Base-by-base conservation (phyloP, 2,113 vertebrate genomes). In the Pelvicachromis taeniatus region DNA sequence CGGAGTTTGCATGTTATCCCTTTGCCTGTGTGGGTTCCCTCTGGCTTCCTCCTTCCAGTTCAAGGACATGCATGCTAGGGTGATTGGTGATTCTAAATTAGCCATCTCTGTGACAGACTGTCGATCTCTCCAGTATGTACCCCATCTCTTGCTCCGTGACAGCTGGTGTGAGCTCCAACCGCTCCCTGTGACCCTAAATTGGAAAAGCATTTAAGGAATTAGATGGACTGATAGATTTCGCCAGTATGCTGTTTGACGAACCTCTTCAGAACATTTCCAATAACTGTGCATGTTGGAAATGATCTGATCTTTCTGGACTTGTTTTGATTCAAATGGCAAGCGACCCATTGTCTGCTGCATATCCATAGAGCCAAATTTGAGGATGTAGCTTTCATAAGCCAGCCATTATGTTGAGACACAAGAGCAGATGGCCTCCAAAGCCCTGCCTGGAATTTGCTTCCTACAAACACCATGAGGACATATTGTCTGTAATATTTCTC, bases 341-440 rank as follows among this genome's bases (percentile, higher is more conserved):
- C 21, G 31, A 82, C 84, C 88, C 81, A 84, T 86, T 91, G 88
- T 92, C 85, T 88, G 81, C 80, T 56, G 86, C 81, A 56, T 17
- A 86, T 31, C 73, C 80, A 73, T 29, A 23, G 86, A 85, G 90
- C 85, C 91, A 92, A 87, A 88, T 88, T 90, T 89, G 58, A 75
- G 87, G 75, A 87, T 61, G 81, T 58, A 80, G 84, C 65, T 89
- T 87, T 91, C 80, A 88, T 87, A 93, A 93, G 80, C 84, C 7
- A 79, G 78, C 83, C 86, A 91, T 94, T 94, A 91, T 91, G 84
- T 59, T 84, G 77, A 73, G 82, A 88, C 54, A 90, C 83, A 80
- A 77, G 42, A 92, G 80, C 94, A 95, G 92, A 93, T 94, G 95
- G 89, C 16, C 10, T n/a, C 48, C 78, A 83, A 89, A 92, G 81